Conservation (phyloP, 1,140 invertebrate species). For the Calliopsis andreniformis region DNA sequence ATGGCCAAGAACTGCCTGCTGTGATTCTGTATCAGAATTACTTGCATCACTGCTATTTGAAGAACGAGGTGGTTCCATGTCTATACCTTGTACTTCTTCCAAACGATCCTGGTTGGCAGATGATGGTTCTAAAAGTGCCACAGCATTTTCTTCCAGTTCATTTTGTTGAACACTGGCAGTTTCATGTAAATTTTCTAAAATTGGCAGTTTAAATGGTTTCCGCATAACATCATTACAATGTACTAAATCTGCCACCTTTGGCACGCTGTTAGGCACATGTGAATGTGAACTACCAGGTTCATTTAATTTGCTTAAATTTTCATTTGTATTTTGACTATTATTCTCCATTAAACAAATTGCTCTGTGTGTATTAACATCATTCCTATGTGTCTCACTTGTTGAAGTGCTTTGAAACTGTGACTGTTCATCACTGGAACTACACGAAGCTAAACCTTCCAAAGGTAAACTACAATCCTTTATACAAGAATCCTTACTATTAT, state of each 20-base stretch:
- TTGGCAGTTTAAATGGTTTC: slow-evolving; percentile 76
- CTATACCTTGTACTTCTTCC: slow-evolving; percentile 65
- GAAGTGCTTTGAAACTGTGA: slow-evolving; percentile 24
- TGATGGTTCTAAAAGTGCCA: slow-evolving; percentile 66
- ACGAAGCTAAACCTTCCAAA: slow-evolving; percentile 35
- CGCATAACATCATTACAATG: slow-evolving; percentile 55
- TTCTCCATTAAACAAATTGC: slow-evolving; percentile 37
- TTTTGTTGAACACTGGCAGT: slow-evolving; percentile 70
- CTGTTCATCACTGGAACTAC: slow-evolving; percentile 18
- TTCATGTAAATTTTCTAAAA: slow-evolving; percentile 74
- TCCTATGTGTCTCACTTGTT: slow-evolving; percentile 10
- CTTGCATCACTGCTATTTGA: slow-evolving; percentile 77
- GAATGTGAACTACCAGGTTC: slow-evolving; percentile 21
- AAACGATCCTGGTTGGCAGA: slow-evolving; percentile 58
- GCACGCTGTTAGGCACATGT: slow-evolving; percentile 34
- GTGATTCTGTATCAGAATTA: slow-evolving; percentile 79
- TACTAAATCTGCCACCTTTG: slow-evolving; percentile 24
- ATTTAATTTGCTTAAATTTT: slow-evolving; percentile 33
- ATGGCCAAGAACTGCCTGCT: slow-evolving; percentile 66
- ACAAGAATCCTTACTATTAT: slow-evolving; percentile 9
- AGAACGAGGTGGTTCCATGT: slow-evolving; percentile 70
- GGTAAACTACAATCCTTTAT: slow-evolving; percentile 23
- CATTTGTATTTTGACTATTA: slow-evolving; percentile 53
- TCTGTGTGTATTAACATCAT: slow-evolving; percentile 27
- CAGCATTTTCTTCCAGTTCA: slow-evolving; percentile 72